phyloP scores from a whole-genome alignment of 2,113 vertebrate genomes.

The Cheirogaleus medius region DNA sequence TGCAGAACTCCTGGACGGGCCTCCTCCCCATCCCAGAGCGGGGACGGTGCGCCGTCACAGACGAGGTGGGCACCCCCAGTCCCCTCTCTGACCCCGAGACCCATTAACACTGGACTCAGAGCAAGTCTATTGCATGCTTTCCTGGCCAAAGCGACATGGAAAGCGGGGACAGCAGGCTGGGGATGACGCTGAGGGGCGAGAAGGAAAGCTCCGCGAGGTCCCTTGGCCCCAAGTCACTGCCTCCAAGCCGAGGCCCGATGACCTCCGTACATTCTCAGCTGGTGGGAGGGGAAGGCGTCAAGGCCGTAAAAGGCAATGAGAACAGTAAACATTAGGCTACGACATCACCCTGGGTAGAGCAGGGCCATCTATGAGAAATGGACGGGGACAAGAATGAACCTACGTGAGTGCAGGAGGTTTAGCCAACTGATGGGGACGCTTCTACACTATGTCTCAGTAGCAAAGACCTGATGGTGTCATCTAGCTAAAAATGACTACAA shows the following conservation, averaged over 20 bases:
- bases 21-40: constrained; percentile 48
- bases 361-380: constrained; percentile 58
- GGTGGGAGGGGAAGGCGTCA: constrained; percentile 66
- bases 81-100: constrained; percentile 72
- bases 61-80: constrained; percentile 44
- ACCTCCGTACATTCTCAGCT: constrained; percentile 74
- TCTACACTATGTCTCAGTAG: constrained; percentile 73
- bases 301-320: constrained; percentile 78
- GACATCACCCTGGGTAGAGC: constrained; percentile 53
- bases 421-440: constrained; percentile 61
- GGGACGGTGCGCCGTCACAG: constrained; percentile 46
- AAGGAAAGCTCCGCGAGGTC: constrained; percentile 50
- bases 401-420: constrained; percentile 71
- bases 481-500: constrained; percentile 67
- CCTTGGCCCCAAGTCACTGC: constrained; percentile 75
- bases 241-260: constrained; percentile 56
- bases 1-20: constrained; percentile 83
- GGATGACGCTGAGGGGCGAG: background rate
- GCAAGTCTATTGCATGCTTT: constrained; percentile 71
- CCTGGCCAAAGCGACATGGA: constrained; percentile 67
- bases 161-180: constrained; percentile 58
- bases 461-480: constrained; percentile 75
- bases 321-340: constrained; percentile 79
- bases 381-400: constrained; percentile 59
- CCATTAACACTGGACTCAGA: constrained; percentile 73